Evolutionary conservation across 2,113 vertebrate species (phyloP).

Genomic region (Antechinus stuartii): DNA sequence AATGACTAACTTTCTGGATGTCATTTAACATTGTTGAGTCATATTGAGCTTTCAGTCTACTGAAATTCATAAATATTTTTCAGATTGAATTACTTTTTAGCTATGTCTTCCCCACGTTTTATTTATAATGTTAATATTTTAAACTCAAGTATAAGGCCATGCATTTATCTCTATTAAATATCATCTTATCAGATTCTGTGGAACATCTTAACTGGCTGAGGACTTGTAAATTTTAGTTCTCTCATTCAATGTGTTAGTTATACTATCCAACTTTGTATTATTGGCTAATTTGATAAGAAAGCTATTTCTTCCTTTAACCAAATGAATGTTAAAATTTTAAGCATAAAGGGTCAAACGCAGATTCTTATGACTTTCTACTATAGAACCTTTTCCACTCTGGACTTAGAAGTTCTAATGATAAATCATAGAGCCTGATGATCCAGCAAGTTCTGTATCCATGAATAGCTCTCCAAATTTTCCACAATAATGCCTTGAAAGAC

Average conservation of each 20-base stretch:
- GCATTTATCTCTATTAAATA: too few species aligned
- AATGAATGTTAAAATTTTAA: background rate
- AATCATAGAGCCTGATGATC: background rate
- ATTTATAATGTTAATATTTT: background rate
- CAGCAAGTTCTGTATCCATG: background rate
- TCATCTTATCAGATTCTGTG: background rate
- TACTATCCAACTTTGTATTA: background rate
- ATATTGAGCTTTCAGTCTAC: background rate
- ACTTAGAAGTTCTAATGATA: background rate
- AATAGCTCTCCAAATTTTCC: background rate
- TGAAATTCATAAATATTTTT: background rate
- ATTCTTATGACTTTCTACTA: background rate
- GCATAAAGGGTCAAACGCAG: background rate
- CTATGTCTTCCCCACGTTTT: background rate
- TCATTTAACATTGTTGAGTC: background rate
- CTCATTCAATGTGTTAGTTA: background rate
- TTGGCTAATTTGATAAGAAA: background rate
- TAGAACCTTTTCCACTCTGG: background rate
- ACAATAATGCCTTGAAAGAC: background rate
- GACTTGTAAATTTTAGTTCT: background rate
- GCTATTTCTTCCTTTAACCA: background rate
- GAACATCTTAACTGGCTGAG: background rate
- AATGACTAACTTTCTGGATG: background rate
- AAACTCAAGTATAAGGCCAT: too few species aligned
- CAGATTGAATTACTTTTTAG: background rate